Evolutionary conservation across 2,888 invertebrate species (phyloP), one percentile per base, ranked within the genome.

Genomic region (Lasioglossum pauxillum): DNA sequence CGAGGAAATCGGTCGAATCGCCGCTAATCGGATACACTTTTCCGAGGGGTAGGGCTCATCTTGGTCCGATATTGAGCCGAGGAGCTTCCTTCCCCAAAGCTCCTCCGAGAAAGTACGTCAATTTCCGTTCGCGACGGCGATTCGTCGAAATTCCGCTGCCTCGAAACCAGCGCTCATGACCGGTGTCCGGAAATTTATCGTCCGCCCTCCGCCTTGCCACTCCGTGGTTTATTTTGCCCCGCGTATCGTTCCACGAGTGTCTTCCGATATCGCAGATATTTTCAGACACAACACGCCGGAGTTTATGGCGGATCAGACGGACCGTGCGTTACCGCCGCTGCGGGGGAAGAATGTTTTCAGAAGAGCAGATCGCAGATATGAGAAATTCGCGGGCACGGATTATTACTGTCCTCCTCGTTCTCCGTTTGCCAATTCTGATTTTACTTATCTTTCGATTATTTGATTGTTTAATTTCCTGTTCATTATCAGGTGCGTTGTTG

Each of bases 1-100:
- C 77, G 78, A 82, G 84, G 87, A 78, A 88, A 73, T 85, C 87
- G 87, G 81, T 84, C 83, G 89, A 92, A 90, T 88, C 88, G 89
- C 88, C 89, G 90, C 89, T 92, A 92, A 92, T 92, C 92, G 92
- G 90, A 90, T 92, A 91, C 86, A 88, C 87, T 88, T 67, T 88
- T 85, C 85, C 86, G 82, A 74, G 72, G 76, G 46, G 60, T 27
- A 46, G 74, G 72, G 23, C n/a, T 75, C 60, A 38, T n/a, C 46
- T 69, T 27, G 44, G 71, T 14, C 49, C 75, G 88, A 90, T 87
- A 90, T 90, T 79, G 89, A 90, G 85, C 85, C 83, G 53, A 10
- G n/a, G 10, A 53, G 83, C 67, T 57, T 77, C 78, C 71, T 75
- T 73, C 53, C 80, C 53, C 60, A 78, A 84, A 90, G 85, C 86